These are phyloP conservation scores for Falco cherrug DNA, from an alignment of 2,797 vertebrate genomes.

Conservation along the genomic window DNA sequence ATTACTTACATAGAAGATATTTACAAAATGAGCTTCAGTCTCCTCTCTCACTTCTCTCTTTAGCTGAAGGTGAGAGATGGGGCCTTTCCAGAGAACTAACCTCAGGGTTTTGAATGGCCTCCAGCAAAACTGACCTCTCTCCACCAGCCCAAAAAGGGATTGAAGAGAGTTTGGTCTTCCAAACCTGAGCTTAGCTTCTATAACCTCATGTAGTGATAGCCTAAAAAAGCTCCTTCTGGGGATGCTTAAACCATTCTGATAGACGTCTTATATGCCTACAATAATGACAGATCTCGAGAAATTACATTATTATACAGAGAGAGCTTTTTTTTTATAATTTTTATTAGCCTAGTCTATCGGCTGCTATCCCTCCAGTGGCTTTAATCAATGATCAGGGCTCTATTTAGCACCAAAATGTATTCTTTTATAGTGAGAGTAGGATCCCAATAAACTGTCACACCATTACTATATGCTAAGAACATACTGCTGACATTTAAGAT, in stretches of 20 bases:
- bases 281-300: slow-evolving; percentile 19
- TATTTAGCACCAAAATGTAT: background rate
- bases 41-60: background rate
- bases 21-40: background rate
- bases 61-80: background rate
- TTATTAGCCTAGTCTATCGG: background rate
- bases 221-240: background rate
- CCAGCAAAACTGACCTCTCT: background rate
- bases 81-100: background rate
- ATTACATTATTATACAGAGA: slow-evolving; percentile 3
- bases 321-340: slow-evolving; percentile 27
- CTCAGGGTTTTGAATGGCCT: background rate
- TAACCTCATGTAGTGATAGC: background rate
- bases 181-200: background rate
- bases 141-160: background rate
- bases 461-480: slow-evolving; percentile 21
- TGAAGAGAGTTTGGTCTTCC: background rate
- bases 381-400: background rate
- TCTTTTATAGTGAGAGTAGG: background rate
- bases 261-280: background rate
- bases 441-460: slow-evolving; percentile 16
- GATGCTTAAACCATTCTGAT: background rate
- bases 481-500: slow-evolving; percentile 65
- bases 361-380: background rate
- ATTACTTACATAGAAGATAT: background rate